These are phyloP conservation scores for human (Homo sapiens) DNA, from an alignment of 2,113 vertebrate genomes.

Conservation along the genomic window DNA sequence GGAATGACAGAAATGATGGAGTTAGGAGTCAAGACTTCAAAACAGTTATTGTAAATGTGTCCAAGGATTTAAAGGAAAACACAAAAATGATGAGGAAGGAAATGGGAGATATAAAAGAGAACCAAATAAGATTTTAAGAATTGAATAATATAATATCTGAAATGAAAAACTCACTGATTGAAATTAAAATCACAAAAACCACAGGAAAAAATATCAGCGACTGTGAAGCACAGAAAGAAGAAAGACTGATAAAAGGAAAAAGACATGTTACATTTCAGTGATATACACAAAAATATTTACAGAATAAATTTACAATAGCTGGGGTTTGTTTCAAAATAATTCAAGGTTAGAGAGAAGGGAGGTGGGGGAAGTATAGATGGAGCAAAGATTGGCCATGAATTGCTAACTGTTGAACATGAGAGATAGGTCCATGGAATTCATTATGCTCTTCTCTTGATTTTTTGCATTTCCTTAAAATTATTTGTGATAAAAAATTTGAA, in stretches of 20 bases:
- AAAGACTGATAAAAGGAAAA: not conserved
- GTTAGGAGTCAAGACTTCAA: not conserved
- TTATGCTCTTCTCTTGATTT: not conserved
- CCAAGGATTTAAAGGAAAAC: not conserved
- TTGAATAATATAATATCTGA: not conserved
- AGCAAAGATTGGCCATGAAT: not conserved
- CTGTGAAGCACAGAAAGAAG: not conserved
- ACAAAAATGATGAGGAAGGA: not conserved
- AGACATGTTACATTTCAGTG: not conserved
- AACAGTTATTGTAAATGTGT: not conserved
- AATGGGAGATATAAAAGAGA: slow-evolving; percentile 13
- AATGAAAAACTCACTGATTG: not conserved
- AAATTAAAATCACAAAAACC: not conserved
- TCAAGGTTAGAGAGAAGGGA: not conserved
- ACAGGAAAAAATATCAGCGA: not conserved
- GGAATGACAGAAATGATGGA: not conserved
- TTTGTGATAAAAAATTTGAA: not conserved
- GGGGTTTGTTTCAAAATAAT: not conserved
- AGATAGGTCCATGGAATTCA: not conserved
- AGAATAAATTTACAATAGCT: not conserved
- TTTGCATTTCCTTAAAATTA: not conserved
- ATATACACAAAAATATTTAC: not conserved
- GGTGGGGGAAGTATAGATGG: not conserved
- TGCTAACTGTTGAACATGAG: not conserved
- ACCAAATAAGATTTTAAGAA: not conserved